Percentiles rank a stretch among this genome's conserved stretches.
Evolutionary conservation across 2,888 invertebrate species (phyloP).

Genomic region (Seladonia tumulorum): DNA sequence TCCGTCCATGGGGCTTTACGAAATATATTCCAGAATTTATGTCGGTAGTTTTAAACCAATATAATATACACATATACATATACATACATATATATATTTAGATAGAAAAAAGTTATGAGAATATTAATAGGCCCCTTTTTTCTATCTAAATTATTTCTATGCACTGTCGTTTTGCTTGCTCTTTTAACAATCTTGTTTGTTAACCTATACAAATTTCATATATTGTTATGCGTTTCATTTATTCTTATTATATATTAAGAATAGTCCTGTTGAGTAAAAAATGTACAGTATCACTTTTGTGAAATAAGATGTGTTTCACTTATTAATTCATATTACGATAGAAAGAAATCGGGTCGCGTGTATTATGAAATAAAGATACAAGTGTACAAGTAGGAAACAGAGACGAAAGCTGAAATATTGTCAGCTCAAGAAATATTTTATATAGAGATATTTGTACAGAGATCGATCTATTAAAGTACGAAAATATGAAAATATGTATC

Average conservation of each 20-base stretch:
- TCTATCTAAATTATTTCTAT: conserved; percentile 48
- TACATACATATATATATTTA: conserved; percentile 9
- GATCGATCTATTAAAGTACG: conserved; percentile 70
- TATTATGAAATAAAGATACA: conserved; percentile 44
- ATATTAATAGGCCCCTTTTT: conserved; percentile 39
- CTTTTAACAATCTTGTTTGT: conserved; percentile 37
- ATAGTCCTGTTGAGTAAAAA: conserved; percentile 24
- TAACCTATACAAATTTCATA: conserved; percentile 40
- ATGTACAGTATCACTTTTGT: conserved; percentile 18
- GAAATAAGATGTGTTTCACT: conserved; percentile 11
- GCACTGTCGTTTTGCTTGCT: conserved; percentile 45
- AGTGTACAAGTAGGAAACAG: conserved; percentile 46
- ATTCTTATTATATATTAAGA: conserved; percentile 25
- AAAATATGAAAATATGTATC: conserved; percentile 57
- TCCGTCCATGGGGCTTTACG: conserved; percentile 83
- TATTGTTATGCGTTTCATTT: conserved; percentile 16
- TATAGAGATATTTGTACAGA: conserved; percentile 84
- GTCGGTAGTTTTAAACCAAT: conserved; percentile 74
- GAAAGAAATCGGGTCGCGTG: conserved; percentile 30
- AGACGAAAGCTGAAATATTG: conserved; percentile 45
- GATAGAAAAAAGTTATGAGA: conserved; percentile 39
- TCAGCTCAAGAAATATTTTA: conserved; percentile 80
- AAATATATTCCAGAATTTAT: conserved; percentile 81
- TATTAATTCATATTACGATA: conserved; percentile 30
- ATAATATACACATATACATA: conserved; percentile 5